A percentile compares a stretch with the other conserved stretches of the same genome.
phyloP scores from a whole-genome alignment of 2,797 vertebrate species.

The Pseudopleuronectes americanus region DNA sequence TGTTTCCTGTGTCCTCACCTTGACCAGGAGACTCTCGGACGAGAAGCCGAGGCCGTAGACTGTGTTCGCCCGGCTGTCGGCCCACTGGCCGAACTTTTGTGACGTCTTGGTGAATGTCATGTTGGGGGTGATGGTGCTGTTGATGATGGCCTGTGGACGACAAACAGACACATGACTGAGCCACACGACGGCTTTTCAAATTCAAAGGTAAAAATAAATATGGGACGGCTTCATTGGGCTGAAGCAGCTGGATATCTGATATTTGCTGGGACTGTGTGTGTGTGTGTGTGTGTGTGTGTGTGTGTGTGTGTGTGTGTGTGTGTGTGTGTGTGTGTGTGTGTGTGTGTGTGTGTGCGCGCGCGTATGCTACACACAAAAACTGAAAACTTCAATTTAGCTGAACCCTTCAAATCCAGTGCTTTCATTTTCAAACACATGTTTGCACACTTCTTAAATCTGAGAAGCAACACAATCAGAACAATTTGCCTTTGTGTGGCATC shows the following conservation, averaged over 20 bases:
- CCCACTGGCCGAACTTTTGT: constrained; percentile 99
- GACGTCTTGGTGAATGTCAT: constrained; percentile 99
- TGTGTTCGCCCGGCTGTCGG: constrained; percentile 97
- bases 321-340: too few relatives aligned
- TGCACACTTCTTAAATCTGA: not conserved
- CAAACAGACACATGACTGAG: not conserved
- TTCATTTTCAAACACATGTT: not conserved
- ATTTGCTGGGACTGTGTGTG: too few relatives aligned
- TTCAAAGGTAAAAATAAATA: too few relatives aligned
- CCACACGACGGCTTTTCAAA: too few relatives aligned
- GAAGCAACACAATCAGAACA: not conserved
- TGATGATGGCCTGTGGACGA: constrained; percentile 93
- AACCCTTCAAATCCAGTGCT: not conserved
- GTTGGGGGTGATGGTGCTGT: constrained; percentile 99
- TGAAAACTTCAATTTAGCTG: too few relatives aligned
- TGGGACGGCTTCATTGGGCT: too few relatives aligned
- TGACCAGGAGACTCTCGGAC: constrained; percentile 93
- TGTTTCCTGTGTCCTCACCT: constrained; percentile 82
- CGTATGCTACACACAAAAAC: too few relatives aligned
- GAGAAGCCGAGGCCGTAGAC: constrained; percentile 98
- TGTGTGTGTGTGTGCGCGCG: too few relatives aligned
- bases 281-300: too few relatives aligned
- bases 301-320: too few relatives aligned
- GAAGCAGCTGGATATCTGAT: too few relatives aligned
- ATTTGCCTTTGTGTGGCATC: not conserved